Base-by-base conservation (phyloP, 2,113 vertebrate genomes). In the Romanogobio albipinnatus region DNA sequence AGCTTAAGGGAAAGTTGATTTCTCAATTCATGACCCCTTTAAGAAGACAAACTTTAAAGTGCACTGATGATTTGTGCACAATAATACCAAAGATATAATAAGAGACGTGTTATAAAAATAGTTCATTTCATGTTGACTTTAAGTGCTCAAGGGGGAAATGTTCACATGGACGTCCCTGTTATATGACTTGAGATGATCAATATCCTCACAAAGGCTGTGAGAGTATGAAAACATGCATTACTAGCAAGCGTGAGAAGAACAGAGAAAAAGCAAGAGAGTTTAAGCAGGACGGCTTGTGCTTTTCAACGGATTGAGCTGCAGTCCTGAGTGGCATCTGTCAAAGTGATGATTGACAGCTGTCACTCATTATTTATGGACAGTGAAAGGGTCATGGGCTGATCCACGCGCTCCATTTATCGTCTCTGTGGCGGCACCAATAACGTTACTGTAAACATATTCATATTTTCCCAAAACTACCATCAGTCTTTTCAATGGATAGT, bases 201-300 rank as follows among this genome's bases (percentile, higher is more conserved):
- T 78, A 15, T 24, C 10, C 22, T 62, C 58, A 62, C n/a, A 62
- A 76, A 68, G 64, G 3, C 10, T 39, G 26, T 43, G 76, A 56
- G 53, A 59, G 59, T 62, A 79, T 79, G 58, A 79, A 62, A 62
- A 62, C 77, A 79, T 79, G 77, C 77, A 79, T 43, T 26, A 62
- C 58, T 58, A 79, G 77, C 77, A 62, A 26, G 58, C 58, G 19
- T 61, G 51, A 74, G 47, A 59, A 17, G 53, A 66, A 39, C 19
- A 68, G 79, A 66, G 79, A 53, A 33, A 81, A 24, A 81, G n/a
- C 22, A 9, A 3, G 45, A 82, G 80, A 70, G 62, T 13, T 4
- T 33, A 5, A 15, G 4, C n/a, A 14, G 24, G 71, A 51, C 43
- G 53, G 47, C 13, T 24, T 79, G 76, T 79, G 76, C 76, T 78